Base-by-base conservation (phyloP, 2,797 vertebrate species). In the Tapera naevia region DNA sequence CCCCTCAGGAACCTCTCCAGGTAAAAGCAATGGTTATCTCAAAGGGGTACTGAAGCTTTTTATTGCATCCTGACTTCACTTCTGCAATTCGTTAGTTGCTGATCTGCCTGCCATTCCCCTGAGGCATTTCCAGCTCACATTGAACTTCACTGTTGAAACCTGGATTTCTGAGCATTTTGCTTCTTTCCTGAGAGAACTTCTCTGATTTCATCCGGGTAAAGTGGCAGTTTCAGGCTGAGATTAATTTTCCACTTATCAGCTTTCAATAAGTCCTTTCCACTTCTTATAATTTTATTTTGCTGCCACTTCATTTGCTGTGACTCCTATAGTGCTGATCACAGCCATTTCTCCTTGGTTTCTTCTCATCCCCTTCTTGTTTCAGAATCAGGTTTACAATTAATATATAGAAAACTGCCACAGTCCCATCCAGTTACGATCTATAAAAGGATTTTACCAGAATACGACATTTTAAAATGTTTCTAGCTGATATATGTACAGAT, bases 11-110 rank as follows among this genome's bases (percentile, higher is more conserved):
- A 71, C 53, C 27, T 93, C 82, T 91, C 82, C 89, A 94, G 73
- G 93, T 91, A 92, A 94, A 94, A 95, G 86, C 79, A 95, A 88
- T 91, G 75, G 86, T 88, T 95, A 76, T 94, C 95, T 89, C 94
- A 87, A 91, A 94, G 88, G 93, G 79, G 45, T 88, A 48, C 83
- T 78, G 65, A 92, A 73, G 88, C 79, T 95, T 95, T 95, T 97
- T 92, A 94, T 95, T 95, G 73, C 60, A 81, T 58, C 73, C 86
- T 88, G 69, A 95, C 84, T 96, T 92, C 58, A 46, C 58, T 88
- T 81, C 79, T 76, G 50, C 78, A 89, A 79, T 88, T 95, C 0
- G 8, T 93, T 94, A 80, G 89, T 89, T 76, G 62, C 67, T 86
- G 91, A 80, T 80, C 88, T 91, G 39, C 86, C 70, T 69, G 75